Evolutionary conservation across 2,797 vertebrate genomes (phyloP).

Genomic region (Syngnathus acus): DNA sequence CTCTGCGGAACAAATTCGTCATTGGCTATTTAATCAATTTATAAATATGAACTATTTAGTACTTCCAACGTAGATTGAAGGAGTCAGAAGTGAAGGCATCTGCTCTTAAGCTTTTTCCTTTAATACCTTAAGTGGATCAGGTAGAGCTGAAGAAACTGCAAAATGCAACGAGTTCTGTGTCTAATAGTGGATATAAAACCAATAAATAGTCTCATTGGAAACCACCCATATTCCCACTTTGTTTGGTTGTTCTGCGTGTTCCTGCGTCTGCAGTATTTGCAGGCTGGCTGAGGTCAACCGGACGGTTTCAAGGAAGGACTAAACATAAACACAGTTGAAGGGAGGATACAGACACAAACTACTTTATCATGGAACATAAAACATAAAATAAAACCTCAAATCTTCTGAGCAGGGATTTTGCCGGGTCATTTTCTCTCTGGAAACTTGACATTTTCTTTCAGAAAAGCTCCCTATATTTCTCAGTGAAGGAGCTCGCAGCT

Average conservation of each 20-base stretch:
- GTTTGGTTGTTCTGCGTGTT: background rate
- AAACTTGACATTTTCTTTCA: slow-evolving; percentile 52
- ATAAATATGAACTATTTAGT: background rate
- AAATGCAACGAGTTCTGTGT: background rate
- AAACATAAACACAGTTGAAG: background rate
- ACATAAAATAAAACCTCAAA: slow-evolving; percentile 57
- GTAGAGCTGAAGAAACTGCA: slow-evolving; percentile 46
- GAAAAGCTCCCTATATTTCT: background rate
- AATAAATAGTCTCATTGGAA: background rate
- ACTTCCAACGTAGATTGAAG: background rate
- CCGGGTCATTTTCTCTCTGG: slow-evolving; percentile 63
- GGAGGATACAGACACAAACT: slow-evolving; percentile 15
- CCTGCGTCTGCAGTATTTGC: background rate
- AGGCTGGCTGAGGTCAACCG: background rate
- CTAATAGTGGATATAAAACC: background rate
- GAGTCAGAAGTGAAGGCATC: slow-evolving; percentile 6
- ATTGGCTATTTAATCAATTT: slow-evolving; percentile 2
- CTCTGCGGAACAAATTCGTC: background rate
- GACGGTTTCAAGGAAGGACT: background rate
- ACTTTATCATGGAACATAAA: slow-evolving; percentile 15
- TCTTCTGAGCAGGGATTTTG: slow-evolving; percentile 60
- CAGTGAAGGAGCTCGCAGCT: background rate
- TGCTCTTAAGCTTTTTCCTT: slow-evolving; percentile 36
- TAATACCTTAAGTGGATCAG: slow-evolving; percentile 67
- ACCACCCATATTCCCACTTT: background rate